These are phyloP conservation scores for Notocelia uddmanniana DNA, from an alignment of 2,888 invertebrate genomes.

Conservation along the genomic window DNA sequence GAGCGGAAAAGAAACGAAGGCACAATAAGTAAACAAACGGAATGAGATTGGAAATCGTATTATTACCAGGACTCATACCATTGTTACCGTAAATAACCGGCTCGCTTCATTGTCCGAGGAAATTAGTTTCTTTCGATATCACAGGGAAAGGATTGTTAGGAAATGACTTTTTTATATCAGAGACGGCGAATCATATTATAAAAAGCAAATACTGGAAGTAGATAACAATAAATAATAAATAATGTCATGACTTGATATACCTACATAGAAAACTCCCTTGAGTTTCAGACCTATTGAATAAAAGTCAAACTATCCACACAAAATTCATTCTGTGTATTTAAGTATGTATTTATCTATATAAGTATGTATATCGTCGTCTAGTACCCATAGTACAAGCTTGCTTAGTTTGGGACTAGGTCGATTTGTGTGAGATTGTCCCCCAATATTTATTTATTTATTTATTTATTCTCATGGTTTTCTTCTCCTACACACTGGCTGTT, in stretches of 20 bases:
- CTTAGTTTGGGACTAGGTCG: too few relatives aligned
- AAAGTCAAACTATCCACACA: too few relatives aligned
- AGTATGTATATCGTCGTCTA: too few relatives aligned
- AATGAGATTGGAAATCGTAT: conserved; percentile 43
- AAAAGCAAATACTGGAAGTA: background rate
- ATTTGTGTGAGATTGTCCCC: too few relatives aligned
- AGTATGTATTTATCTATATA: too few relatives aligned
- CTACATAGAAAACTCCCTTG: too few relatives aligned
- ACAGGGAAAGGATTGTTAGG: conserved; percentile 40
- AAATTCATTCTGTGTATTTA: too few relatives aligned
- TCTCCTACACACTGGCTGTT: too few relatives aligned
- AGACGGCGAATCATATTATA: conserved; percentile 2
- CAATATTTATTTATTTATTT: too few relatives aligned
- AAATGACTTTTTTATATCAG: conserved; percentile 34
- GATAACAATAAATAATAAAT: background rate
- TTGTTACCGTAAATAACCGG: conserved; percentile 43
- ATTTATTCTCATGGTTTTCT: too few relatives aligned
- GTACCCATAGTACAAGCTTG: too few relatives aligned
- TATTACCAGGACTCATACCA: conserved; percentile 40
- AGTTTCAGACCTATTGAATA: too few relatives aligned
- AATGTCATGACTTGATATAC: background rate
- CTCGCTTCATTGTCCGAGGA: conserved; percentile 43
- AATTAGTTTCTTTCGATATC: conserved; percentile 43
- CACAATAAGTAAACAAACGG: conserved; percentile 40
- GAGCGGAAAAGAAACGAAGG: conserved; percentile 21